Evolutionary conservation across 1,140 invertebrate species (phyloP).

Genomic region (Ooceraea biroi): DNA sequence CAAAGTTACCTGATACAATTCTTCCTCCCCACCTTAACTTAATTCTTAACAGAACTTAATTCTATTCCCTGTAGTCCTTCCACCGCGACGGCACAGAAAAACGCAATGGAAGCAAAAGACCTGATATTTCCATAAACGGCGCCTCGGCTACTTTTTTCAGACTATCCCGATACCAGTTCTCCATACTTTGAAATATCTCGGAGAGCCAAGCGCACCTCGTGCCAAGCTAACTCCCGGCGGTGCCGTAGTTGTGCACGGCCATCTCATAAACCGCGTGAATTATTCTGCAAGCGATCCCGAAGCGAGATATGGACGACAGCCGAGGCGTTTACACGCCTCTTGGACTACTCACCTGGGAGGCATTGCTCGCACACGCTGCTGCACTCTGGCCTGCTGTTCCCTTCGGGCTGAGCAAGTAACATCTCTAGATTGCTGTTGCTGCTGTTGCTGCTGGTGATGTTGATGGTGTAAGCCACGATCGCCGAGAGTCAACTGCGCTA

Average conservation of each 20-base stretch:
- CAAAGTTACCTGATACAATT: no score
- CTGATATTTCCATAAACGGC: conserved; percentile 35
- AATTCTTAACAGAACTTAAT: no score
- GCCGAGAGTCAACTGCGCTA: conserved; percentile 76
- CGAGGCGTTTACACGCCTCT: not conserved
- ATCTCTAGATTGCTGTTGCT: conserved; percentile 68
- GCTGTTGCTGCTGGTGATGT: conserved; percentile 57
- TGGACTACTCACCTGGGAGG: conserved; percentile 80
- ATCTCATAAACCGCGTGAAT: conserved; percentile 40
- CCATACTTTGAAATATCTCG: conserved; percentile 29
- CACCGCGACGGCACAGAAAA: not conserved
- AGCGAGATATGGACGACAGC: not conserved
- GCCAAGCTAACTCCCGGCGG: conserved; percentile 13
- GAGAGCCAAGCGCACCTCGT: not conserved
- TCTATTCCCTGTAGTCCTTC: no score
- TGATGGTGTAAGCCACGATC: conserved; percentile 75
- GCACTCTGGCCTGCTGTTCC: conserved; percentile 78
- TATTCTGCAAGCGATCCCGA: conserved; percentile 32
- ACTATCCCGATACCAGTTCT: conserved; percentile 3
- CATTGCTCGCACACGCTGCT: conserved; percentile 80
- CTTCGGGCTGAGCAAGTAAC: conserved; percentile 61
- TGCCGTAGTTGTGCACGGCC: conserved; percentile 39
- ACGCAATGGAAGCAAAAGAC: not conserved
- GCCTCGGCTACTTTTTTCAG: not conserved
- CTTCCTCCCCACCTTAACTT: no score